Conservation (phyloP, 2,888 invertebrate genomes). For the Chrysotoxum bicinctum region DNA sequence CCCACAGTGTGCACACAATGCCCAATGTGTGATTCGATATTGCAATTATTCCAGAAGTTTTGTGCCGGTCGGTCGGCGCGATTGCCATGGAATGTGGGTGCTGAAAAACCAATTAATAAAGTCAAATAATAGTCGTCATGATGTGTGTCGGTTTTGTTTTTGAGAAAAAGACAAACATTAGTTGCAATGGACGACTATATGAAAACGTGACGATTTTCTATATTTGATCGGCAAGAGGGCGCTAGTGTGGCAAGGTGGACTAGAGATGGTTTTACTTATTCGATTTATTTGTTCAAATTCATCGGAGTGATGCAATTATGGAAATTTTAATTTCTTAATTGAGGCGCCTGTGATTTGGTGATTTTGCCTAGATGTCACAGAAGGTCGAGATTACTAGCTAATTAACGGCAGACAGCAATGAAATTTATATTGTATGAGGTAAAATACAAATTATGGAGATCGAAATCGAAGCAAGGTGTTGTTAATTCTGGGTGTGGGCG, state of each 20-base stretch:
- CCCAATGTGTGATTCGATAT: constrained; percentile 52
- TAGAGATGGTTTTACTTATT: neutral
- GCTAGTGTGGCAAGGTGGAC: neutral
- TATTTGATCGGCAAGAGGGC: neutral
- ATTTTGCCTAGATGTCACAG: constrained; percentile 4
- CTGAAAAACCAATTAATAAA: constrained; percentile 58
- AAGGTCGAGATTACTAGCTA: constrained; percentile 16
- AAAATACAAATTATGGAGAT: neutral
- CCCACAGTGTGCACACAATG: constrained; percentile 4
- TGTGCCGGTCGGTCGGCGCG: neutral
- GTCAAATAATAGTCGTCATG: constrained; percentile 1
- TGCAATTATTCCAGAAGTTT: constrained; percentile 57
- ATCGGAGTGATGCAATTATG: constrained; percentile 35
- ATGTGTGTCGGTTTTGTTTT: constrained; percentile 7
- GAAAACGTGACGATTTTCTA: neutral
- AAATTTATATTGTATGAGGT: neutral
- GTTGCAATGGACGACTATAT: neutral
- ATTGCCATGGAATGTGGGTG: constrained; percentile 40
- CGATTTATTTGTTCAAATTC: constrained; percentile 26
- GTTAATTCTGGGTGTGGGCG: neutral
- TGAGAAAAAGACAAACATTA: constrained; percentile 8
- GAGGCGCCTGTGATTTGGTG: constrained; percentile 27
- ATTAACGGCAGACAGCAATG: neutral
- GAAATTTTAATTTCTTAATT: constrained; percentile 30
- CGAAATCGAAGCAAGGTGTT: neutral